phyloP scores from a whole-genome alignment of 2,888 invertebrate species.

The Tethea ocularis region DNA sequence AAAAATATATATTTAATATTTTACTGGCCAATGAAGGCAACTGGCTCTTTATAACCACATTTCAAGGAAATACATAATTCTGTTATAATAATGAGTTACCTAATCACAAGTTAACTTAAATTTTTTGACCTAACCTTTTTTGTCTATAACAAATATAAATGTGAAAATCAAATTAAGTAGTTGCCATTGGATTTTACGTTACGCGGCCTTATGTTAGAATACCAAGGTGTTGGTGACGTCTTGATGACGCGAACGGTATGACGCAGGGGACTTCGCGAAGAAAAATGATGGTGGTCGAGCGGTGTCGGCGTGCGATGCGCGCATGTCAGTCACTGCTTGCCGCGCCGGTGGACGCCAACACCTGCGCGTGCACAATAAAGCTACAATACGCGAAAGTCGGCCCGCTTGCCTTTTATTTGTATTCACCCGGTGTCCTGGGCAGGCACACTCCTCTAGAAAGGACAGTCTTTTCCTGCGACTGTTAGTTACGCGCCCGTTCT shows the following conservation, averaged over 20 bases:
- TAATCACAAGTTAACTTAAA: neutral
- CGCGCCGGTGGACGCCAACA: constrained; percentile 59
- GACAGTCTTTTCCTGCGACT: constrained; percentile 52
- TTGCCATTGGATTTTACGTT: neutral
- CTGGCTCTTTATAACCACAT: too few relatives aligned
- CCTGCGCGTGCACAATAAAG: constrained; percentile 54
- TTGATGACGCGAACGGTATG: constrained; percentile 36
- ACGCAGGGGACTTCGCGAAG: constrained; percentile 30
- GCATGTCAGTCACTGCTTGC: constrained; percentile 61
- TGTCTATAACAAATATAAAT: neutral
- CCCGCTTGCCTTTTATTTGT: constrained; percentile 57
- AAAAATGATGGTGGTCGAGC: constrained; percentile 23
- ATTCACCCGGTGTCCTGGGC: constrained; percentile 62
- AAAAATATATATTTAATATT: too few relatives aligned
- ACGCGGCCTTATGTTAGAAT: neutral
- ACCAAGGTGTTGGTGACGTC: constrained; percentile 23
- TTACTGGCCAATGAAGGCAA: too few relatives aligned
- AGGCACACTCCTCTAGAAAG: constrained; percentile 57
- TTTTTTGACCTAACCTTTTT: neutral
- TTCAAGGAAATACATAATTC: too few relatives aligned
- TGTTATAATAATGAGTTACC: too few relatives aligned
- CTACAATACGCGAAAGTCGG: constrained; percentile 66
- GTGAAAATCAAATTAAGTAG: neutral
- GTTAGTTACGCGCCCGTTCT: constrained; percentile 38
- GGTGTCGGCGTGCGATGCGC: constrained; percentile 38